These are phyloP conservation scores for Omphaloscelis lunosa DNA, from an alignment of 2,888 invertebrate species.

Conservation along the genomic window DNA sequence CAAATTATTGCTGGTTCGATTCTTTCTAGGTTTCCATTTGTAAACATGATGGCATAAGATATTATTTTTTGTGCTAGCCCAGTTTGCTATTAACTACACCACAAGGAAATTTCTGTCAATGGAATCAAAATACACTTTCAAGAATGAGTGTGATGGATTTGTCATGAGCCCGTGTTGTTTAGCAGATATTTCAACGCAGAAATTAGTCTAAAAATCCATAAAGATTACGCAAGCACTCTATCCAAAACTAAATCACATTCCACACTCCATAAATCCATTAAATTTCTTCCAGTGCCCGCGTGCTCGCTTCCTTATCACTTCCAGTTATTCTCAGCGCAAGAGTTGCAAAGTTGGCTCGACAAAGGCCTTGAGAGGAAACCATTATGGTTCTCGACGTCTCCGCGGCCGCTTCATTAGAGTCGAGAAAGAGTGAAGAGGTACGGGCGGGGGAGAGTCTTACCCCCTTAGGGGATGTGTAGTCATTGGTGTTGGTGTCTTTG, in stretches of 20 bases:
- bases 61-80: too few species aligned
- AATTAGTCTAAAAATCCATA: not conserved
- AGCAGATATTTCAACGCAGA: not conserved
- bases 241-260: slow-evolving; percentile 38
- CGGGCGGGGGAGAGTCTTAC: not conserved
- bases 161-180: not conserved
- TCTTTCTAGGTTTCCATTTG: not conserved
- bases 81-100: too few species aligned
- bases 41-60: not conserved
- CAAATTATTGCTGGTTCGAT: not conserved
- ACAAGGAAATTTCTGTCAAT: not conserved
- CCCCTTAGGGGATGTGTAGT: slow-evolving; percentile 32
- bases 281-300: slow-evolving; percentile 57
- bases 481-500: slow-evolving; percentile 32
- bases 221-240: slow-evolving; percentile 10
- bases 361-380: slow-evolving; percentile 88
- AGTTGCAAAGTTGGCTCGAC: slow-evolving; percentile 86
- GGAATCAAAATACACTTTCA: not conserved
- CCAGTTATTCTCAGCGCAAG: slow-evolving; percentile 80
- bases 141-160: not conserved
- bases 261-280: slow-evolving; percentile 57
- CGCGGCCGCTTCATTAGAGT: slow-evolving; percentile 87
- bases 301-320: slow-evolving; percentile 78
- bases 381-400: slow-evolving; percentile 87
- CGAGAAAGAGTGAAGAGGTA: slow-evolving; percentile 73